Evolutionary conservation across 2,888 invertebrate species (phyloP).

Genomic region (Palloptera scutellata): DNA sequence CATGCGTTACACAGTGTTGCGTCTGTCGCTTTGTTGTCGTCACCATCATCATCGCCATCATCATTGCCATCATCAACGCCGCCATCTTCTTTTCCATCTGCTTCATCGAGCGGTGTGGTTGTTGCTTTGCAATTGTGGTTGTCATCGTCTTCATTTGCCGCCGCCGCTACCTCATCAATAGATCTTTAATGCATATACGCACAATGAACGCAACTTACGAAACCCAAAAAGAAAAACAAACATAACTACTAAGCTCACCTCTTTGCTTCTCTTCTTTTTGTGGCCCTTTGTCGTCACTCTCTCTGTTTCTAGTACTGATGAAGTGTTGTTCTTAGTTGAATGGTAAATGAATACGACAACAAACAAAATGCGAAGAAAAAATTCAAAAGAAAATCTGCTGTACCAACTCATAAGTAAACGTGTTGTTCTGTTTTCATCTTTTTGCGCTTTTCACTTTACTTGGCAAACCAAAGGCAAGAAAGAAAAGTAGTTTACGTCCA

Average conservation of each 20-base stretch:
- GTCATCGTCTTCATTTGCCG: neutral
- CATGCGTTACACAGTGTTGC: slow-evolving; percentile 14
- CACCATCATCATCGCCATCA: neutral
- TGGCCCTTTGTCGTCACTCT: neutral
- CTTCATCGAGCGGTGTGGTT: neutral
- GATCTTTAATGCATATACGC: slow-evolving; percentile 32
- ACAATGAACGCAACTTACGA: slow-evolving; percentile 34
- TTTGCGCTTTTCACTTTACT: no score
- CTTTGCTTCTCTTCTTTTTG: neutral
- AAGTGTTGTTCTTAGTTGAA: neutral
- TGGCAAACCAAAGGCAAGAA: slow-evolving; percentile 31
- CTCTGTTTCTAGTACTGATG: neutral
- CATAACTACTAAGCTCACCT: neutral
- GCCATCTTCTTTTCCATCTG: neutral
- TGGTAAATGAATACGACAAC: neutral
- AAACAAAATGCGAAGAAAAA: neutral
- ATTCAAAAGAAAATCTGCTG: slow-evolving; percentile 13
- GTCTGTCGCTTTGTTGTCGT: neutral
- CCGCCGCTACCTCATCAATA: slow-evolving; percentile 11
- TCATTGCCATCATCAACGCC: neutral
- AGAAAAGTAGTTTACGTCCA: slow-evolving; percentile 46
- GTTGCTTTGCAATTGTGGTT: neutral
- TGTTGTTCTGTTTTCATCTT: slow-evolving; percentile 18
- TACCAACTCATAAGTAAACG: slow-evolving; percentile 35
- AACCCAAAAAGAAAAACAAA: neutral